Conservation (phyloP, 1,140 invertebrate genomes). For the Hormaphis cornu region DNA sequence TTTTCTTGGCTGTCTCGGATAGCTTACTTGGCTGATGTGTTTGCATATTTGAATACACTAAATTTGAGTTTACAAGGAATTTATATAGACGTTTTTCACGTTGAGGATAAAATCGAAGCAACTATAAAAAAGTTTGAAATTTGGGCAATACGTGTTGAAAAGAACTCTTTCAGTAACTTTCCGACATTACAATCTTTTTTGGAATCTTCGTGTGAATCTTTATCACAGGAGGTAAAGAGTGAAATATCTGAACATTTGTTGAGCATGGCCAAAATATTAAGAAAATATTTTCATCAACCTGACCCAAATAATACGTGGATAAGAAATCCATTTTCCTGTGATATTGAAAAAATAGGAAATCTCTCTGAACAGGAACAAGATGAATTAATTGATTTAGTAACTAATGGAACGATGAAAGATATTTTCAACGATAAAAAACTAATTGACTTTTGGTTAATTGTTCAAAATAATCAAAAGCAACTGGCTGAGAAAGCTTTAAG, state of each 20-base stretch:
- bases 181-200: neutral
- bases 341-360: neutral
- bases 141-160: neutral
- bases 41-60: conserved; percentile 43
- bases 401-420: neutral
- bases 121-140: neutral
- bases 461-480: neutral
- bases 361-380: neutral
- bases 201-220: neutral
- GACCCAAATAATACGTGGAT: neutral
- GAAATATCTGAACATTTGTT: neutral
- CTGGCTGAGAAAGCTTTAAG: neutral
- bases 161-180: neutral
- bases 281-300: neutral
- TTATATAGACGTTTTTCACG: neutral
- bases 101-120: neutral
- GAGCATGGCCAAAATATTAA: neutral
- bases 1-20: neutral
- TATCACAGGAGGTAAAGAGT: neutral
- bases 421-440: neutral
- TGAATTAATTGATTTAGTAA: neutral
- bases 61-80: conserved; percentile 38
- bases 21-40: conserved; percentile 15
- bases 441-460: neutral
- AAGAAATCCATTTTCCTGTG: neutral